These are phyloP conservation scores for Allolobophora icterica DNA, from an alignment of 2,888 invertebrate species.

Conservation along the genomic window DNA sequence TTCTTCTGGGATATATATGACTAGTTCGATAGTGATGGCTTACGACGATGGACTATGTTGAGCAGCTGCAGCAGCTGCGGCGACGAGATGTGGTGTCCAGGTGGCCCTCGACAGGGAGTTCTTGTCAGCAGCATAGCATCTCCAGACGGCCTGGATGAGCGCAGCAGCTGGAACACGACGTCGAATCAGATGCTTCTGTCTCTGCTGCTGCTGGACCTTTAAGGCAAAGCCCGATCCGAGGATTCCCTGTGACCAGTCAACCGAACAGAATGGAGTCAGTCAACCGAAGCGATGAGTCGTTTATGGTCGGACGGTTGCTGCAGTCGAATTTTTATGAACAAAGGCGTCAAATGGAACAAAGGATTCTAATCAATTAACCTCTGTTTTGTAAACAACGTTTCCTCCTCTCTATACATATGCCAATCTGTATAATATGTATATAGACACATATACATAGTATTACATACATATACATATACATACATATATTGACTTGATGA, in stretches of 20 bases:
- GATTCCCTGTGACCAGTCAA: constrained; percentile 76
- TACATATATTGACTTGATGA: too few species aligned
- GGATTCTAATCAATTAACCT: neutral
- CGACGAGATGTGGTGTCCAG: constrained; percentile 85
- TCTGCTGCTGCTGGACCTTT: constrained; percentile 91
- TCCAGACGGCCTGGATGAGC: constrained; percentile 89
- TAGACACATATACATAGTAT: too few species aligned
- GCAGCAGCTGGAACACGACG: constrained; percentile 91
- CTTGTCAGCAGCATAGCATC: constrained; percentile 92
- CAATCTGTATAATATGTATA: neutral
- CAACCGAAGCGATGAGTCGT: neutral
- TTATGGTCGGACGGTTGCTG: neutral
- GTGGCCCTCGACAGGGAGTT: constrained; percentile 90
- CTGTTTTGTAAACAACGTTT: neutral
- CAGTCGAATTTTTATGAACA: neutral
- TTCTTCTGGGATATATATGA: neutral
- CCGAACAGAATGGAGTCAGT: neutral
- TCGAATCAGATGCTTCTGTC: constrained; percentile 92
- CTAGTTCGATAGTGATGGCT: neutral
- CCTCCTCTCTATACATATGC: neutral
- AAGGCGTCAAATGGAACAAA: neutral
- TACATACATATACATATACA: too few species aligned
- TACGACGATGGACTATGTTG: constrained; percentile 18
- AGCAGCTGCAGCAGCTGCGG: constrained; percentile 2
- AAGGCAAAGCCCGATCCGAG: constrained; percentile 92